Evolutionary conservation across 2,113 vertebrate genomes (phyloP), one percentile per base, ranked within the genome.

Genomic region (Chloebia gouldiae): DNA sequence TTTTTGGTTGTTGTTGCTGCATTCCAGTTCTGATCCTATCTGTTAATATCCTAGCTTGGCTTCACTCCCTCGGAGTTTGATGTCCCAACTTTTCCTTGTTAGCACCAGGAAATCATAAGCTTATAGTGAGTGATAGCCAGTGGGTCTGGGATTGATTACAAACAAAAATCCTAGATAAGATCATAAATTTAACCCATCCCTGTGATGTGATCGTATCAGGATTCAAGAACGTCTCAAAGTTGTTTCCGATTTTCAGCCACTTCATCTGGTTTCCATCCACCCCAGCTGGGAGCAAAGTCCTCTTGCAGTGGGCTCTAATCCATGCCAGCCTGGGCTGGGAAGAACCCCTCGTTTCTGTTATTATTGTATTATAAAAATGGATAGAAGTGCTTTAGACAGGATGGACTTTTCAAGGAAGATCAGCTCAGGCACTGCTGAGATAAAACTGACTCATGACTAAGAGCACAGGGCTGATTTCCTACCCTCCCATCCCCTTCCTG

Each of bases 241-340:
- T 68, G 93, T 96, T 95, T 96, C 95, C 95, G 92, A 97, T 97
- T 97, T 97, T 93, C 96, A 96, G 94, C 92, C 87, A 1, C 60
- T 81, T 92, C 96, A 89, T 95, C 96, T 97, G 97, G 90, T 92
- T 93, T 92, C 75, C 91, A 94, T 92, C 57, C 83, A 69, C 12
- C 93, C 87, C 93, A 95, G 97, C 96, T 78, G 93, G 51, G 81
- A 42, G 54, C 3, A 35, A 65, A 50, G 54, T 45, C 10, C 82
- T 78, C 37, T 87, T 54, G 69, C 7, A 54, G 80, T 66, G 92
- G 87, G 68, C 66, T 47, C 49, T 96, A 93, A 95, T 94, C 92
- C 76, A 4, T 68, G 88, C 81, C 96, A 91, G 94, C 22, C 86
- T 57, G 35, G 39, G 19, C 60, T 75, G 61, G 72, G 72, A 27